Evolutionary conservation across 2,113 vertebrate species (phyloP), one percentile per base, ranked within the genome.

Genomic region (Sitta europaea): DNA sequence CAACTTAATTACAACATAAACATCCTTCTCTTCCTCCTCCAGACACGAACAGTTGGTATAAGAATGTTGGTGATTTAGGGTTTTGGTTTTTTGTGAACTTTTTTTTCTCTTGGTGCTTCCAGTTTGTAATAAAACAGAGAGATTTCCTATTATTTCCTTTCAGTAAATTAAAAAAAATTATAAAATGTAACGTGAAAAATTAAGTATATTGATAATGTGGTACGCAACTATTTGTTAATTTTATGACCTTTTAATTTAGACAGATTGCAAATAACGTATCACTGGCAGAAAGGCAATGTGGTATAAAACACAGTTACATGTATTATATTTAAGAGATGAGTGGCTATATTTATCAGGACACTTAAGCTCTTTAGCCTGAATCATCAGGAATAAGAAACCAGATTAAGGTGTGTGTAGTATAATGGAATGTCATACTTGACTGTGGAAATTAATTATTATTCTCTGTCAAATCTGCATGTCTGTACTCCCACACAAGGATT

Each of bases 1-100:
- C 73, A 78, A 66, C 66, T 82, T 90, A 96, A 94, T 94, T 92
- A 68, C 78, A 86, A 12, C 6, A 15, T 88, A 83, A 94, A 25
- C 57, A 80, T 72, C 86, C 45, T 90, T 90, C 43, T 29, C 31
- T 86, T 90, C 79, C 88, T 85, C 81, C 91, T 86, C 83, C 91
- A 89, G 72, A 83, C 48, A 42, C 11, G 86, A 80, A 80, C 25
- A 86, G 77, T 63, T 87, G 15, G 9, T 51, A 9, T 55, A 58
- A 84, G 40, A 54, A 82, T 42, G n/a, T 31, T 47, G 20, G 5
- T 28, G 13, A 14, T 45, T 70, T 10, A 0, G 27, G 17, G 5
- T 6, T 59, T 59, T 33, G 15, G 0, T 12, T 38, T 31, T 82
- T 61, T 16, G 4, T 5, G 1, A 0, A 14, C 33, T 6, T 71